A percentile compares a stretch with the other conserved stretches of the same genome.
phyloP scores from a whole-genome alignment of 1,140 invertebrate genomes.

The Goniozus legneri region DNA sequence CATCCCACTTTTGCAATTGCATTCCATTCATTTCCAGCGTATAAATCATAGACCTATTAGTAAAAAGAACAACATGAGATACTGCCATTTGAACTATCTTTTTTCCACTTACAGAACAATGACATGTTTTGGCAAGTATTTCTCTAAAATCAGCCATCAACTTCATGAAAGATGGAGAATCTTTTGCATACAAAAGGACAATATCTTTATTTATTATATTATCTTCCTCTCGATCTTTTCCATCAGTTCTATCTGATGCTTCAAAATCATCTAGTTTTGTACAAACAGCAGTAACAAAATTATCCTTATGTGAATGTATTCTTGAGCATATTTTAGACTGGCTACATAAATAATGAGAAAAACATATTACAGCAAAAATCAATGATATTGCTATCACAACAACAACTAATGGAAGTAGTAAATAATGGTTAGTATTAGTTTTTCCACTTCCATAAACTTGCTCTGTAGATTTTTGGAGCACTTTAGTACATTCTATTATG shows the following conservation, averaged over 20 bases:
- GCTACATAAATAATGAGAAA: not conserved
- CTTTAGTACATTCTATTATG: not conserved
- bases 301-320: not conserved
- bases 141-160: not conserved
- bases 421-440: not conserved
- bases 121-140: not conserved
- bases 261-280: not conserved
- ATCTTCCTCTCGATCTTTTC: not conserved
- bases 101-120: not conserved
- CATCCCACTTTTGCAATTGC: not conserved
- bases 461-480: not conserved
- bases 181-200: not conserved
- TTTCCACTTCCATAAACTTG: not conserved
- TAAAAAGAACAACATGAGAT: too few relatives aligned
- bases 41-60: not conserved
- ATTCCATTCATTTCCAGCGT: not conserved
- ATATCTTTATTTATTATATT: not conserved
- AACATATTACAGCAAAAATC: not conserved
- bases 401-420: not conserved
- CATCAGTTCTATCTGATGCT: not conserved
- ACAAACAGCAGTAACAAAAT: not conserved
- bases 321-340: not conserved
- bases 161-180: not conserved
- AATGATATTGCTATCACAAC: not conserved
- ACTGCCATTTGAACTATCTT: too few relatives aligned